Percentiles rank a stretch among this genome's conserved stretches.
Evolutionary conservation across 2,113 vertebrate genomes (phyloP).

Genomic region (Thunnus maccoyii): DNA sequence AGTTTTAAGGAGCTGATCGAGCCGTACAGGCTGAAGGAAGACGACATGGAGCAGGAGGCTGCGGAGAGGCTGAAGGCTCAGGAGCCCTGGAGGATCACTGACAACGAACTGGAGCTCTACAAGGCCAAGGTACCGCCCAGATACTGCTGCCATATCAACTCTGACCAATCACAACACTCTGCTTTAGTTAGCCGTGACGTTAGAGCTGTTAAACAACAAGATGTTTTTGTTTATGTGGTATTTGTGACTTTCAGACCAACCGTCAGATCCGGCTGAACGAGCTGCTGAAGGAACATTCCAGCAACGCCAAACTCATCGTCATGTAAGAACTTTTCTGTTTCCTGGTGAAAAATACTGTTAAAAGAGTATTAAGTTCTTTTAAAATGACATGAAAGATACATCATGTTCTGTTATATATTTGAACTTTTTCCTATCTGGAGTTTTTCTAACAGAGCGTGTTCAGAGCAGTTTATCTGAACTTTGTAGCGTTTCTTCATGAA

Average conservation of each 20-base stretch:
- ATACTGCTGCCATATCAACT: accelerated
- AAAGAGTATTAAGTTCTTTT: no score
- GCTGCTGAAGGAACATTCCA: slow-evolving; percentile 95
- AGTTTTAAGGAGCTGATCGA: slow-evolving; percentile 96
- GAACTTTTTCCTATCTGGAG: no score
- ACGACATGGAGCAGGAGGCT: slow-evolving; percentile 96
- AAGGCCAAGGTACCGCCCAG: slow-evolving; percentile 90
- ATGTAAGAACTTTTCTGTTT: slow-evolving; percentile 88
- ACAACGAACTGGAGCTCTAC: slow-evolving; percentile 97
- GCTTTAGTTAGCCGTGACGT: no score
- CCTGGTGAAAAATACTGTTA: no score
- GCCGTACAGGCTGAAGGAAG: slow-evolving; percentile 94
- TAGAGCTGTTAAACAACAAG: background rate
- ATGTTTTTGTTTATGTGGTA: background rate
- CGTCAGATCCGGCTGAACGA: slow-evolving; percentile 97
- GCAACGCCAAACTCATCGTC: slow-evolving; percentile 94
- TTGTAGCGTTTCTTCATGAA: no score
- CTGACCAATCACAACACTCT: background rate
- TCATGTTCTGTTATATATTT: no score
- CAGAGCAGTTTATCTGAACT: no score
- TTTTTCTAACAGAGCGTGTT: no score
- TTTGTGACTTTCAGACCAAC: slow-evolving; percentile 87
- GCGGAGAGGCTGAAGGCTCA: slow-evolving; percentile 95
- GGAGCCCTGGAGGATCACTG: slow-evolving; percentile 97
- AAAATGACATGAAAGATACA: no score